phyloP scores from a whole-genome alignment of 2,888 invertebrate species.

The Drosophila nigricruria region DNA sequence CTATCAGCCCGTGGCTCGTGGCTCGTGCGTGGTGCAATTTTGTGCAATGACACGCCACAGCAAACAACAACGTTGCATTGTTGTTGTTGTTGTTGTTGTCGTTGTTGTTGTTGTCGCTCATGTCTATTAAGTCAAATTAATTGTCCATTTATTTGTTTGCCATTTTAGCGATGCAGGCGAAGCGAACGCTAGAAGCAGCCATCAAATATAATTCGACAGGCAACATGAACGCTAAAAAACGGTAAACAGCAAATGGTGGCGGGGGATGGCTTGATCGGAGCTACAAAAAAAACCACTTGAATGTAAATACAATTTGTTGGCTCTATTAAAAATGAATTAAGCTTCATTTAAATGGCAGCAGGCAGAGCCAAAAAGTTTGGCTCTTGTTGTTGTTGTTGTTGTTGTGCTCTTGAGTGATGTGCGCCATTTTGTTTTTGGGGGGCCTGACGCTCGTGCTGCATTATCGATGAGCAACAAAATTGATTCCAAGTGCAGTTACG shows the following conservation, averaged over 20 bases:
- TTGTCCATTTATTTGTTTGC: constrained; percentile 78
- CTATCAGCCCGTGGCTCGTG: constrained; percentile 1
- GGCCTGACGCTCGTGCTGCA: constrained; percentile 56
- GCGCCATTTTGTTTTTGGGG: constrained; percentile 69
- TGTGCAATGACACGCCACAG: constrained; percentile 56
- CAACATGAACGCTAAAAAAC: constrained; percentile 60
- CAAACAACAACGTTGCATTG: not conserved
- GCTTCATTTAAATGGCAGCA: constrained; percentile 56
- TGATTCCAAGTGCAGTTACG: constrained; percentile 76
- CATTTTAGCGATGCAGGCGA: constrained; percentile 39
- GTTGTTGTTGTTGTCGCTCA: constrained; percentile 36
- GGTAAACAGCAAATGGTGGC: constrained; percentile 23
- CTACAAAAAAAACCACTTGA: constrained; percentile 58
- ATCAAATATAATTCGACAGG: constrained; percentile 79
- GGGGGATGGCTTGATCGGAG: constrained; percentile 6
- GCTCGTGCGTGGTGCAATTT: constrained; percentile 52
- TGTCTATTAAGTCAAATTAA: constrained; percentile 81
- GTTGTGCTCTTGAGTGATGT: constrained; percentile 54
- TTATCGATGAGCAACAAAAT: constrained; percentile 76
- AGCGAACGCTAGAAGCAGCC: constrained; percentile 48
- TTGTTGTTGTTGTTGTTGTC: constrained; percentile 12
- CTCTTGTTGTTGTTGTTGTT: constrained; percentile 26
- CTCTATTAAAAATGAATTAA: constrained; percentile 77
- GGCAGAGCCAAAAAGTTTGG: constrained; percentile 12
- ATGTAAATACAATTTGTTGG: constrained; percentile 70